These are phyloP conservation scores for Pelmatolapia mariae DNA, from an alignment of 2,113 vertebrate species.

Conservation along the genomic window DNA sequence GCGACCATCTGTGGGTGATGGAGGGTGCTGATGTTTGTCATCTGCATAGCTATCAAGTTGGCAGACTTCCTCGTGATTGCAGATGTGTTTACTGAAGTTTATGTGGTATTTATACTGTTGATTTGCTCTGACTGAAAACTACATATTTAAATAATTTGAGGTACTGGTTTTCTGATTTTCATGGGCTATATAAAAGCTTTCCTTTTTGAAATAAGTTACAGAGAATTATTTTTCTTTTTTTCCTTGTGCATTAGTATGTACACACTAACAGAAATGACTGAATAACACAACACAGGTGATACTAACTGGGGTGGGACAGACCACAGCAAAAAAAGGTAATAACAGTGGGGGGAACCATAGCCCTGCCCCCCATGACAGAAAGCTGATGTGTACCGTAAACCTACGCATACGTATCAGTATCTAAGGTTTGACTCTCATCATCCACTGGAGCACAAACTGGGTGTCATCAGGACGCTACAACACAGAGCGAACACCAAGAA, in stretches of 20 bases:
- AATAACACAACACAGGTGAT: background rate
- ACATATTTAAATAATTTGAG: too few relatives aligned
- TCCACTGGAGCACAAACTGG: background rate
- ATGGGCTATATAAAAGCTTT: background rate
- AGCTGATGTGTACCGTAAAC: rapidly evolving
- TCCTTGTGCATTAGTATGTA: background rate
- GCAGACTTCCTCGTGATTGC: background rate
- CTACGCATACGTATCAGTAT: rapidly evolving
- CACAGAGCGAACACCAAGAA: background rate
- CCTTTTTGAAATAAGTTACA: background rate
- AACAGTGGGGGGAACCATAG: background rate
- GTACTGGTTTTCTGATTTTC: background rate
- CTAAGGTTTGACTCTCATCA: background rate
- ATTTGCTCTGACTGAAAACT: background rate
- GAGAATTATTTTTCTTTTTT: background rate
- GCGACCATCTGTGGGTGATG: background rate
- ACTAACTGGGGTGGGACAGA: background rate
- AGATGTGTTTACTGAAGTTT: rapidly evolving
- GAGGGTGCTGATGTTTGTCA: background rate
- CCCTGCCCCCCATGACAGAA: background rate
- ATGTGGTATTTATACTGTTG: background rate
- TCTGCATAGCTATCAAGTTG: rapidly evolving
- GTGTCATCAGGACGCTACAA: background rate
- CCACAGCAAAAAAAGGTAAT: background rate
- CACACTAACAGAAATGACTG: background rate